phyloP scores from a whole-genome alignment of 2,113 vertebrate species.

The Sylvia atricapilla region DNA sequence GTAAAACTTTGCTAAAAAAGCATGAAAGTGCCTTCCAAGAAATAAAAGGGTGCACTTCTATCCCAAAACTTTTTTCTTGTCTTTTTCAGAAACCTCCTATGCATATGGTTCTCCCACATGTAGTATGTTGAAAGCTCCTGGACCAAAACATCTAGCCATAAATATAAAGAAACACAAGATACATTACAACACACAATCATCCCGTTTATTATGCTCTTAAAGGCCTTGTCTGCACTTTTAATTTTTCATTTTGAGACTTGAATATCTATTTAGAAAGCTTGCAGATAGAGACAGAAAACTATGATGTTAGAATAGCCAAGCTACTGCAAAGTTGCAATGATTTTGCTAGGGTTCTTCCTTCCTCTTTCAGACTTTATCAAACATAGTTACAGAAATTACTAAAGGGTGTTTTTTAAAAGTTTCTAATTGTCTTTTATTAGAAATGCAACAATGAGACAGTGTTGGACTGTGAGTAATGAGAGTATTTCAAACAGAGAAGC shows the following conservation, averaged over 20 bases:
- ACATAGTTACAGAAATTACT: not conserved
- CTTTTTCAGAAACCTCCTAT: not conserved
- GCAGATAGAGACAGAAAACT: not conserved
- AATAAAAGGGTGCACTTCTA: not conserved
- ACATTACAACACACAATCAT: not conserved
- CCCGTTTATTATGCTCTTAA: not conserved
- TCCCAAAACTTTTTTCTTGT: not conserved
- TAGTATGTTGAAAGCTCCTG: not conserved
- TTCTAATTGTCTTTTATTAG: not conserved
- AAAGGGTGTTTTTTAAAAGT: not conserved
- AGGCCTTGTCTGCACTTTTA: not conserved
- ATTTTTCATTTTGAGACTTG: not conserved
- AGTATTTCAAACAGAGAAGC: not conserved
- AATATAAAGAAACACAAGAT: not conserved
- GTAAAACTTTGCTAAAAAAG: not conserved
- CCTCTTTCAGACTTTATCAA: not conserved
- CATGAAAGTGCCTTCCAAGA: not conserved
- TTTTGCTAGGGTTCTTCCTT: not conserved
- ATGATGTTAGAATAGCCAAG: not conserved
- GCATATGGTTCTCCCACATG: not conserved
- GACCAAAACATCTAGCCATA: not conserved
- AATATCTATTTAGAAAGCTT: not conserved
- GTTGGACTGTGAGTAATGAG: constrained; percentile 10
- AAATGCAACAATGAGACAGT: not conserved
- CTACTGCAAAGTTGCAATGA: not conserved